phyloP scores from a whole-genome alignment of 1,140 invertebrate genomes.

The Microvelia longipes region DNA sequence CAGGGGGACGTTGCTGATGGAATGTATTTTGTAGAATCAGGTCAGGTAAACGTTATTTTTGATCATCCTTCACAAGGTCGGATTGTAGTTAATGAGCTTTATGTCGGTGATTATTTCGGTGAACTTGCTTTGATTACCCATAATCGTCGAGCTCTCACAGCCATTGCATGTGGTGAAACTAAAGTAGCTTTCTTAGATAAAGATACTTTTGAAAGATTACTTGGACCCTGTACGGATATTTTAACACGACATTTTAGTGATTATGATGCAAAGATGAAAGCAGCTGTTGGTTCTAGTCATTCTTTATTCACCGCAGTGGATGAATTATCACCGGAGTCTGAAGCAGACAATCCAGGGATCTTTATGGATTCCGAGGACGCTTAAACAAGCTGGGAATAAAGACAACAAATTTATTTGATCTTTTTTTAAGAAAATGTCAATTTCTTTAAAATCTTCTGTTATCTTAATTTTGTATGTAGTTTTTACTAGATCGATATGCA shows the following conservation, averaged over 20 bases:
- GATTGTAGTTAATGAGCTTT: background rate
- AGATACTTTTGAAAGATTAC: slow-evolving; percentile 86
- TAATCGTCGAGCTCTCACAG: slow-evolving; percentile 85
- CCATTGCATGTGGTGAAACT: slow-evolving; percentile 62
- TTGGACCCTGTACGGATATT: slow-evolving; percentile 94
- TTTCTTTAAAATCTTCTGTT: too few relatives aligned
- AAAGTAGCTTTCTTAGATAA: slow-evolving; percentile 89
- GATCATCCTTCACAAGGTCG: background rate
- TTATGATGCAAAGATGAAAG: background rate
- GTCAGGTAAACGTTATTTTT: slow-evolving; percentile 49
- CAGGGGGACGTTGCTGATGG: slow-evolving; percentile 90
- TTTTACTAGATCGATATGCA: too few relatives aligned
- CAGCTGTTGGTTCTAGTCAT: background rate
- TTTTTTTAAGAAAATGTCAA: too few relatives aligned
- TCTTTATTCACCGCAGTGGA: too few relatives aligned
- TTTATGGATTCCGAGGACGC: too few relatives aligned
- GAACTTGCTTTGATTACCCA: slow-evolving; percentile 90
- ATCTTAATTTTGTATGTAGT: too few relatives aligned
- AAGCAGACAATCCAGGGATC: too few relatives aligned
- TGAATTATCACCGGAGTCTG: too few relatives aligned
- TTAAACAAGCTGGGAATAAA: too few relatives aligned
- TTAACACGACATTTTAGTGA: slow-evolving; percentile 56
- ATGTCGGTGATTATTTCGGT: slow-evolving; percentile 74
- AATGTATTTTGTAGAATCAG: slow-evolving; percentile 93
- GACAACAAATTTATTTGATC: too few relatives aligned